Evolutionary conservation across 2,797 vertebrate species (phyloP).

Genomic region (Cossypha dichroa): DNA sequence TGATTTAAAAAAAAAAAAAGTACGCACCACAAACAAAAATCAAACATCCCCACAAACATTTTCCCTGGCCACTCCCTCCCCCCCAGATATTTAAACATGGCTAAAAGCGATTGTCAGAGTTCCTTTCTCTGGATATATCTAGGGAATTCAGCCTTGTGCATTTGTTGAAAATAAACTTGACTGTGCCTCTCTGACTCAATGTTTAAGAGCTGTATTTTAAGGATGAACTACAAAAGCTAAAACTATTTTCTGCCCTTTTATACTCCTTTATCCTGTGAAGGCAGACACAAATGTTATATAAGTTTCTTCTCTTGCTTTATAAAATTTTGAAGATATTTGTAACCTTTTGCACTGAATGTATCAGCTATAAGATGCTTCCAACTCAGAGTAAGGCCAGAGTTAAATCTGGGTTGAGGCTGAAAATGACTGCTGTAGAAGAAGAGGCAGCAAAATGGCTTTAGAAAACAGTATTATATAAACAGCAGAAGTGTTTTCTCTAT

Average conservation of each 20-base stretch:
- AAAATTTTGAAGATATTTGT: conserved; percentile 43
- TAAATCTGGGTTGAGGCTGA: background rate
- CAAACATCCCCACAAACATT: rapidly evolving
- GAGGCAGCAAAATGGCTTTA: conserved; percentile 12
- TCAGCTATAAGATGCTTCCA: conserved; percentile 33
- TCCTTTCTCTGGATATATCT: background rate
- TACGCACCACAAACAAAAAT: background rate
- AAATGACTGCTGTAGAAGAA: conserved; percentile 14
- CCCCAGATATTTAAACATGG: background rate
- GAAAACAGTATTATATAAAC: background rate
- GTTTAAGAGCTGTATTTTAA: conserved; percentile 8
- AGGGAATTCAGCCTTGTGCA: background rate
- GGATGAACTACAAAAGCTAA: background rate
- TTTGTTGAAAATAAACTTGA: conserved; percentile 1
- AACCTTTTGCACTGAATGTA: conserved; percentile 38
- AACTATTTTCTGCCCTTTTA: conserved; percentile 10
- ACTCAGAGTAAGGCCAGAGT: conserved; percentile 19
- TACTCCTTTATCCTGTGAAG: conserved; percentile 13
- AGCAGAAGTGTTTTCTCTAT: background rate
- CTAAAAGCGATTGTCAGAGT: background rate
- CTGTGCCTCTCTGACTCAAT: background rate
- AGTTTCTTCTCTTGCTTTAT: background rate
- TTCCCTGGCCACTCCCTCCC: rapidly evolving
- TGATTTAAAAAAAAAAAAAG: background rate
- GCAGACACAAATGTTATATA: background rate